Evolutionary conservation across 2,888 invertebrate species (phyloP).

Genomic region (Hololepta plana): DNA sequence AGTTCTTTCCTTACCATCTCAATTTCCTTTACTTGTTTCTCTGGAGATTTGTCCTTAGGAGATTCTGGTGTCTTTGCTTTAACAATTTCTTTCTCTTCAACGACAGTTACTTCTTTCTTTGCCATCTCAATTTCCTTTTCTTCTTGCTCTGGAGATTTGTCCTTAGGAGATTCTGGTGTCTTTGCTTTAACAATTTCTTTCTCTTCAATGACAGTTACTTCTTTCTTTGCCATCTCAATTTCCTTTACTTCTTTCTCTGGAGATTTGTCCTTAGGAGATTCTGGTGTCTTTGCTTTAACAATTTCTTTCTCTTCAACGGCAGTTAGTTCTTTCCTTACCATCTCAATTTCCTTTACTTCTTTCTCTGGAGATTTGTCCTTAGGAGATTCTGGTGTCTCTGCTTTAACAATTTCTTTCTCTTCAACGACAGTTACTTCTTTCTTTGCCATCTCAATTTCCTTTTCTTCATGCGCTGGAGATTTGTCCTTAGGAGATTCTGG

Average conservation of each 20-base stretch:
- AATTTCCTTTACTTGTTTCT: too few relatives aligned
- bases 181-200: background rate
- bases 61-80: slow-evolving; percentile 6
- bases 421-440: slow-evolving; percentile 1
- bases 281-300: slow-evolving; percentile 1
- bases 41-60: too few relatives aligned
- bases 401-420: background rate
- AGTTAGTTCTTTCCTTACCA: slow-evolving; percentile 3
- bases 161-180: background rate
- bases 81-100: background rate
- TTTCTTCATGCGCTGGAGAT: background rate
- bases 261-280: slow-evolving; percentile 1
- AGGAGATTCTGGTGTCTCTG: slow-evolving; percentile 1
- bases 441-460: slow-evolving; percentile 1
- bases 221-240: background rate
- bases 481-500: background rate
- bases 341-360: background rate
- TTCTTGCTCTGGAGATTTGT: slow-evolving; percentile 3
- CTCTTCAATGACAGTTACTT: background rate
- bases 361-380: slow-evolving; percentile 4
- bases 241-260: background rate
- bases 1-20: too few relatives aligned
- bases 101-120: background rate
- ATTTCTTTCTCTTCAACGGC: background rate
- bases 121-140: background rate